Conservation (phyloP, 2,113 vertebrate species). For the Cavia porcellus region DNA sequence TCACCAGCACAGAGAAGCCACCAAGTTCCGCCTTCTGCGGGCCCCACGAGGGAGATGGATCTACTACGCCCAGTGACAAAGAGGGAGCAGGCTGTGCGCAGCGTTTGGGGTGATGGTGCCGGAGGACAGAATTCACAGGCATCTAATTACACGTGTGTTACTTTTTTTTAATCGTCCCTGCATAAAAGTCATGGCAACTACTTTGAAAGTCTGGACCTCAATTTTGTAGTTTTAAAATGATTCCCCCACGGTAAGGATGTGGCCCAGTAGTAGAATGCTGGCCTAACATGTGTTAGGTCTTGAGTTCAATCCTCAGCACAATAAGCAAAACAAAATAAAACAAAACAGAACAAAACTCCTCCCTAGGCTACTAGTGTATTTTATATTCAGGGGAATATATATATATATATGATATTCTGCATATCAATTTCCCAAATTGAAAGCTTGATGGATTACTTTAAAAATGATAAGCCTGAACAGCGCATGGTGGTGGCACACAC, state of each 20-base stretch:
- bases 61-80: not conserved
- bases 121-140: not conserved
- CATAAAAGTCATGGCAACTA: no score
- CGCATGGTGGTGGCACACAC: no score
- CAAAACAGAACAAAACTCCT: not conserved
- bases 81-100: not conserved
- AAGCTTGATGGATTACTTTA: not conserved
- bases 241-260: not conserved
- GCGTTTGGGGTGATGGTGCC: rapidly evolving
- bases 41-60: not conserved
- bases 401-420: not conserved
- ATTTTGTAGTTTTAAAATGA: not conserved
- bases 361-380: not conserved
- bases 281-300: not conserved
- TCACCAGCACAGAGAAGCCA: constrained; percentile 38
- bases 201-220: not conserved
- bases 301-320: not conserved
- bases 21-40: not conserved
- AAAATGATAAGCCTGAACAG: not conserved
- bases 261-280: not conserved
- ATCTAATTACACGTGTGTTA: not conserved
- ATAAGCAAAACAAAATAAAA: not conserved
- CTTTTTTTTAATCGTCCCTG: not conserved
- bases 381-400: not conserved
- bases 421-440: not conserved